Percentiles rank a stretch among this genome's conserved stretches.
Conservation (phyloP, 2,113 vertebrate species). For the Protobothrops mucrosquamatus region DNA sequence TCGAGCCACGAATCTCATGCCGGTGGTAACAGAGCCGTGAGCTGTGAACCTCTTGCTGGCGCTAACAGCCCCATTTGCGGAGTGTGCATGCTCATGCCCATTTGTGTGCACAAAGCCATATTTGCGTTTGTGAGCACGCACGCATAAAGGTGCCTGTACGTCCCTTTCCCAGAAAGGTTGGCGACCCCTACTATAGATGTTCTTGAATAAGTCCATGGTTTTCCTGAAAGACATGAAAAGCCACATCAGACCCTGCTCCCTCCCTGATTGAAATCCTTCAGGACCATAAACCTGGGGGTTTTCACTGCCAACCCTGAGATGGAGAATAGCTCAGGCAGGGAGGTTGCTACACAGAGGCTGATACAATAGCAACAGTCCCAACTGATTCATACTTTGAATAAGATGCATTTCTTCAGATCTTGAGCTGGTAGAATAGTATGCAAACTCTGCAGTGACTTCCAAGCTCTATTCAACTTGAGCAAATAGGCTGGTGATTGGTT, state of each 20-base stretch:
- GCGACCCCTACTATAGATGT: neutral
- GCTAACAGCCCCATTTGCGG: too few relatives aligned
- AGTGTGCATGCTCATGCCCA: rapidly evolving
- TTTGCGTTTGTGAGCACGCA: too few relatives aligned
- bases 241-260: neutral
- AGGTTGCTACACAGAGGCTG: neutral
- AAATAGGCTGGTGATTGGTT: neutral
- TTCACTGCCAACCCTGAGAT: neutral
- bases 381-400: neutral
- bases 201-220: neutral
- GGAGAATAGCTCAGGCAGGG: neutral
- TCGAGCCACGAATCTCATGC: too few relatives aligned
- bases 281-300: neutral
- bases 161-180: too few relatives aligned
- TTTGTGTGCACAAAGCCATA: too few relatives aligned
- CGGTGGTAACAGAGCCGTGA: too few relatives aligned
- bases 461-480: neutral
- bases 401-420: neutral
- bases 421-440: neutral
- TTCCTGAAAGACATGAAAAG: neutral
- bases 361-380: neutral
- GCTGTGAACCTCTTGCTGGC: too few relatives aligned
- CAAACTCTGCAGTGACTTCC: neutral
- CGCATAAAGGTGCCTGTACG: too few relatives aligned
- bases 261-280: neutral